Base-by-base conservation (phyloP, 1,140 invertebrate species). In the Stegodyphus dumicola region DNA sequence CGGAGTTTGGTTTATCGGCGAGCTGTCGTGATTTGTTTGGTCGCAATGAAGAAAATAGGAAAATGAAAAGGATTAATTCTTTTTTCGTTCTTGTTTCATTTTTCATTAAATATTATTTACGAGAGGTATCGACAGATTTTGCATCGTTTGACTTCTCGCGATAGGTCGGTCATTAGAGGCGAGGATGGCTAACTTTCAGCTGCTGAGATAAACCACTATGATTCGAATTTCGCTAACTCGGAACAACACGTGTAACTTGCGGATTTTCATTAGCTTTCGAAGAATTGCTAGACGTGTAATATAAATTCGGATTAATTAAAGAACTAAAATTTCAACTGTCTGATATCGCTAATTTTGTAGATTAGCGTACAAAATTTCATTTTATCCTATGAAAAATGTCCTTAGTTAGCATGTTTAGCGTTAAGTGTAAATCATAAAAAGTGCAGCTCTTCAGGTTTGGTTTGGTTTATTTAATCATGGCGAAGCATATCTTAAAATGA, bases 1-100 rank as follows among this genome's bases (percentile, higher is more conserved):
- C 17, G 17, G 60, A 64, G 60, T 81, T 81, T 81, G 78, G 67
- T 81, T 81, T 81, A 81, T 81, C 18, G 78, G 70, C 11, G 10
- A 64, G 13, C 6, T 2, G 6, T 18, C 9, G 33, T 81, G 78
- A 81, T 81, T 81, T 81, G 78, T 81, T 73, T 73, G 65, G 52
- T 66, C 33, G 10, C 51, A 7, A 48, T n/a, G 33, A 17, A 81
- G 64, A 73, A 64, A 81, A 54, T 73, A 18, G 73, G 56, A 52
- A 11, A 56, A 13, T 51, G 65, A 15, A 73, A 73, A 73, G 13
- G 17, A 64, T 60, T 60, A 60, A 10, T 10, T 60, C 15, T 80
- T 64, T 49, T 81, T 69, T 71, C 52, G 54, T 7, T 18, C 48
- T 5, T 73, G 64, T 70, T 70, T 70, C 56, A 48, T 54, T 73